Evolutionary conservation across 2,113 vertebrate genomes (phyloP).

Genomic region (Clarias magur): DNA sequence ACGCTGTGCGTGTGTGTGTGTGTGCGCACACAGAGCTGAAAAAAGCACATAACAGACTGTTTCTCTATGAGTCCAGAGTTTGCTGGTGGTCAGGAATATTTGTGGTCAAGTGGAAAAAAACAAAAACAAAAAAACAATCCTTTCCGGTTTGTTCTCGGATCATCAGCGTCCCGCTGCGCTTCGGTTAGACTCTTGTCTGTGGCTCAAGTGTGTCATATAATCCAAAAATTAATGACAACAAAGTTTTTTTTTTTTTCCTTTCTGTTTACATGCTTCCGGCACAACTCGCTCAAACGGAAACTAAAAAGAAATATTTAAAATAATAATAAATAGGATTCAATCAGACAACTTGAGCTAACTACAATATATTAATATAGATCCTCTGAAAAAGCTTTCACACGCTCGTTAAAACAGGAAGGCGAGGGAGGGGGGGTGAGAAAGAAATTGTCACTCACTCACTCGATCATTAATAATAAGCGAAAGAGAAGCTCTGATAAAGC

Average conservation of each 20-base stretch:
- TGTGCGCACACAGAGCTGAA: conserved; percentile 42
- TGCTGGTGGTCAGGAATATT: conserved; percentile 72
- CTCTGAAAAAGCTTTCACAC: conserved; percentile 74
- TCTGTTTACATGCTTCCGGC: conserved; percentile 72
- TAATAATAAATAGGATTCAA: conserved; percentile 76
- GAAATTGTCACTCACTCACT: conserved; percentile 63
- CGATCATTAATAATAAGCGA: conserved; percentile 65
- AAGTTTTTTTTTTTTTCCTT: conserved; percentile 8
- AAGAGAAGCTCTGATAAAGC: conserved; percentile 57
- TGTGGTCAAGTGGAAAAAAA: background rate
- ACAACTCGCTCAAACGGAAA: conserved; percentile 74
- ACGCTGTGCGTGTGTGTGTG: background rate
- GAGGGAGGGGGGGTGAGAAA: conserved; percentile 26
- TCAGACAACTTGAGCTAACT: conserved; percentile 82
- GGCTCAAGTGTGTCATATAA: background rate
- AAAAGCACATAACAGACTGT: conserved; percentile 33
- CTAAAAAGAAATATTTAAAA: conserved; percentile 42
- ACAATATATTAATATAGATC: conserved; percentile 90
- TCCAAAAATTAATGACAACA: background rate
- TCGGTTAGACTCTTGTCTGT: background rate
- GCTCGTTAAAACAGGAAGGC: conserved; percentile 70
- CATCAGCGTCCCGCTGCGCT: background rate
- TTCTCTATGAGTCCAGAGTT: conserved; percentile 61
- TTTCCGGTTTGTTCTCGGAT: too few relatives aligned
- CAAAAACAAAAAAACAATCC: background rate